Evolutionary conservation across 2,797 vertebrate species (phyloP).

Genomic region (Periparus ater): DNA sequence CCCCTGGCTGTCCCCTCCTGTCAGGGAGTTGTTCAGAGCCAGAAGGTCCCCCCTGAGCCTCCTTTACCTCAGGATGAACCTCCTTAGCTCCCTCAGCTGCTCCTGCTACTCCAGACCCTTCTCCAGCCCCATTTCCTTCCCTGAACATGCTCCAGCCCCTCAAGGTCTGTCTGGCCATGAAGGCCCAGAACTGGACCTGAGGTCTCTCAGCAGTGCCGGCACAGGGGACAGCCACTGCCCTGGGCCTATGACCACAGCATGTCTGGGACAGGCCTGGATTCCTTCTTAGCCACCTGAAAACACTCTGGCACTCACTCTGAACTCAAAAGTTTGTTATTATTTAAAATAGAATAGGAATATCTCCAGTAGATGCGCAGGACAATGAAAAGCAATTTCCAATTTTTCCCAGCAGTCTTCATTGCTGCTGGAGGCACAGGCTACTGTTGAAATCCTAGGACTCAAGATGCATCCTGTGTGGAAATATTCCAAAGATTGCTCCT

Average conservation of each 20-base stretch:
- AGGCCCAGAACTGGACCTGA: not conserved
- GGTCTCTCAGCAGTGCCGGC: not conserved
- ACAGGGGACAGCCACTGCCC: not conserved
- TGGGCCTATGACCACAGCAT: not conserved
- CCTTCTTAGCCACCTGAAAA: not conserved
- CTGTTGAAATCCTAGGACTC: not conserved
- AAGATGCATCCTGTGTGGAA: not conserved
- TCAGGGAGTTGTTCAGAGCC: not conserved
- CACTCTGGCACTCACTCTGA: not conserved
- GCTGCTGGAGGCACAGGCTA: not conserved
- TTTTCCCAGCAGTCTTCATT: not conserved
- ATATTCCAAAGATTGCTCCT: not conserved
- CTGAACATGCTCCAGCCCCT: not conserved
- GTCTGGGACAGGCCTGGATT: not conserved
- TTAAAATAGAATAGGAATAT: not conserved
- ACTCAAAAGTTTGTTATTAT: not conserved
- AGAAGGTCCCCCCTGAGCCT: not conserved
- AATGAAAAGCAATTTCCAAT: not conserved
- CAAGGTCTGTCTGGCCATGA: rapidly evolving
- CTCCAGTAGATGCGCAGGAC: not conserved
- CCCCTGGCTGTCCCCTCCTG: not conserved
- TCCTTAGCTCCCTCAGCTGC: not conserved
- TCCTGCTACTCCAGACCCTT: not conserved
- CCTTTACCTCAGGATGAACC: not conserved
- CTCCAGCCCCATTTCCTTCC: not conserved